Conservation (phyloP, 2,797 vertebrate genomes). For the Hydrolagus colliei region DNA sequence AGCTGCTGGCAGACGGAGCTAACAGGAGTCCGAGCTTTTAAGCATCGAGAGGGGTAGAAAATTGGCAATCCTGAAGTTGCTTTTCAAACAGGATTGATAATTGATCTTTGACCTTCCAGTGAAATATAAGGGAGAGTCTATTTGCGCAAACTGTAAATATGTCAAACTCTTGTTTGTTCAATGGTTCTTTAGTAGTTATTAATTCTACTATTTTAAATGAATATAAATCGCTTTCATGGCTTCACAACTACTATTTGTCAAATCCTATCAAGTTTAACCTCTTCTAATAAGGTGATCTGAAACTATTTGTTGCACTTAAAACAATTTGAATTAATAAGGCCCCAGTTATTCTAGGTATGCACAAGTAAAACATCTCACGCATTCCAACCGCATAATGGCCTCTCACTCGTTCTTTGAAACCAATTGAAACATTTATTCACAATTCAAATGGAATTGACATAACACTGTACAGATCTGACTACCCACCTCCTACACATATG, state of each 20-base stretch:
- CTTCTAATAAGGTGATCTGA: not conserved
- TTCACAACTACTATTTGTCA: not conserved
- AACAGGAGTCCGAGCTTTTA: too few relatives aligned
- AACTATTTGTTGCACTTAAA: not conserved
- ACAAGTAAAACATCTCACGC: not conserved
- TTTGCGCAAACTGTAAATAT: not conserved
- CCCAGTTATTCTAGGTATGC: not conserved
- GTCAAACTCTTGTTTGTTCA: not conserved
- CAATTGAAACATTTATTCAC: not conserved
- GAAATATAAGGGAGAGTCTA: not conserved
- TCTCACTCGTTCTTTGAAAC: not conserved
- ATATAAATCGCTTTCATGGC: not conserved
- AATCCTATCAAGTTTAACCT: not conserved
- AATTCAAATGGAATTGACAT: not conserved
- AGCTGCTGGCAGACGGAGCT: too few relatives aligned
- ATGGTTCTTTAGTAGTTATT: not conserved
- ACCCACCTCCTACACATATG: not conserved
- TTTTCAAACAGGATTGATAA: not conserved
- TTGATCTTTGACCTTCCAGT: not conserved
- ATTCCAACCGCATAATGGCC: constrained; percentile 8
- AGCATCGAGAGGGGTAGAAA: too few relatives aligned
- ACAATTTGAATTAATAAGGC: not conserved
- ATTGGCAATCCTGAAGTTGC: not conserved
- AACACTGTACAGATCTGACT: not conserved
- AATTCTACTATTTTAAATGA: not conserved